Base-by-base conservation (phyloP, 1,140 invertebrate genomes). In the Zophobas morio region DNA sequence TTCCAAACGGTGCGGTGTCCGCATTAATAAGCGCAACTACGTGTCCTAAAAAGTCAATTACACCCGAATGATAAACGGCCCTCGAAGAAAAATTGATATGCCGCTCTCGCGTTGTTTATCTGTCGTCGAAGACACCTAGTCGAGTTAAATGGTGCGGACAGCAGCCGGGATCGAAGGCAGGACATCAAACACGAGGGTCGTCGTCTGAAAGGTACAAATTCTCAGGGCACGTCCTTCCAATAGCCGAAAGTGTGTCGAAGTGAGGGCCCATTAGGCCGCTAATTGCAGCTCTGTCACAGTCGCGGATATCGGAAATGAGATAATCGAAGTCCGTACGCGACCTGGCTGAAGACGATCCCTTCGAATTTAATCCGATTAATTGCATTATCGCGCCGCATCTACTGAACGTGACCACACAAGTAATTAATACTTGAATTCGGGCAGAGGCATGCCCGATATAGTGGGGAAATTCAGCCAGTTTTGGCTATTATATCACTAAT, bases 261-360 rank as follows among this genome's bases (percentile, higher is more conserved):
- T 79, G 74, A 78, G 76, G 57, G 60, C 76, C 81, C 74, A 80
- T 82, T 82, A 82, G 74, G 77, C 76, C 75, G 78, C 81, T 82
- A 82, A 82, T 82, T 82, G 81, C 79, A 60, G 75, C 76, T 78
- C 53, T 81, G 81, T 82, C 81, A 79, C 81, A 81, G 56, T 80
- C 80, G 79, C 79, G 78, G 77, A 71, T 80, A 80, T 80, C 80
- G 81, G 81, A 82, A 82, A 82, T 81, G 80, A 82, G 81, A 82
- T 82, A 82, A 81, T 82, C 80, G 79, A 81, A 81, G 73, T 73
- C 73, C 46, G 47, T 81, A 81, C 80, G 81, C 79, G 81, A 82
- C 77, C 60, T 79, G 79, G 56, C 72, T 70, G 66, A 73, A 73
- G 71, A 73, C 71, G 71, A 54, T 56, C 39, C 60, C 70, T 3